Evolutionary conservation across 2,113 vertebrate genomes (phyloP).

Genomic region (Aspiorhynchus laticeps): DNA sequence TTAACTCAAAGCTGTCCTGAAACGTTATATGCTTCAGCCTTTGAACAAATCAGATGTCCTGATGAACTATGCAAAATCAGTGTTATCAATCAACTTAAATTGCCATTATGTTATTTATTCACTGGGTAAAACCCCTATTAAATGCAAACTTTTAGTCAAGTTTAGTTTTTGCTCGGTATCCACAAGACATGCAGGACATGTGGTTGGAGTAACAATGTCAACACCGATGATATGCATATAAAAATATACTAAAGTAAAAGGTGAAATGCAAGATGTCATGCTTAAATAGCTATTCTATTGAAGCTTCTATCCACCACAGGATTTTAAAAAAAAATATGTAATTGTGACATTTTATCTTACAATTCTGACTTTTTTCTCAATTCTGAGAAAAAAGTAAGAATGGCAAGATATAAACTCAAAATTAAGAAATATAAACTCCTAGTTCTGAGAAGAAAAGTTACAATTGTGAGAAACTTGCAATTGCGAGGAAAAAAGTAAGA

Average conservation of each 20-base stretch:
- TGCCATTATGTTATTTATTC: not conserved
- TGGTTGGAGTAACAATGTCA: not conserved
- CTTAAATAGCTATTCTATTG: not conserved
- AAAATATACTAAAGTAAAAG: not conserved
- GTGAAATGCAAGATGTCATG: not conserved
- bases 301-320: not conserved
- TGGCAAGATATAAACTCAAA: no score
- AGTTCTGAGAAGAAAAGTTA: no score
- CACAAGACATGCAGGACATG: not conserved
- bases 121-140: not conserved
- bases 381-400: no score
- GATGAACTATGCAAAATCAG: slow-evolving; percentile 40
- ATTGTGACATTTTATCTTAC: no score
- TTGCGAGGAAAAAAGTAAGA: no score
- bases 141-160: not conserved
- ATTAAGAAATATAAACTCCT: no score
- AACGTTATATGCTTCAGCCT: not conserved
- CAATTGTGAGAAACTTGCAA: no score
- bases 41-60: slow-evolving; percentile 6
- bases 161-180: not conserved
- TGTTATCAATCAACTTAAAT: not conserved
- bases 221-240: not conserved
- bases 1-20: not conserved
- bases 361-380: no score
- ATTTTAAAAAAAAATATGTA: no score